Conservation (phyloP, 2,888 invertebrate genomes). For the Tenodera sinensis region DNA sequence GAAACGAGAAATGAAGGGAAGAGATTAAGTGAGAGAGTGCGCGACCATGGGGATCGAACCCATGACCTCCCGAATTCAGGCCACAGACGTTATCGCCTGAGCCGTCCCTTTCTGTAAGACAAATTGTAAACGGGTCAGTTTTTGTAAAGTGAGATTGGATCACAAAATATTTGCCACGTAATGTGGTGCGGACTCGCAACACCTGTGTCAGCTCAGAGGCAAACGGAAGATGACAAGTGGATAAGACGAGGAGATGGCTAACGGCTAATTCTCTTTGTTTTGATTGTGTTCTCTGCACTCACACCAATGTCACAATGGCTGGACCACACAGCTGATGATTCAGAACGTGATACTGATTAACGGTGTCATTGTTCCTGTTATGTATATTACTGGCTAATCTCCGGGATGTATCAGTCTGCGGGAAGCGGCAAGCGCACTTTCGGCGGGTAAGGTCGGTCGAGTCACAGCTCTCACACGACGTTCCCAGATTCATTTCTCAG, state of each 20-base stretch:
- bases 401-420: neutral
- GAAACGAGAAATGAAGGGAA: too few species aligned
- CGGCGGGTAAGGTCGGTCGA: neutral
- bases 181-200: neutral
- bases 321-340: neutral
- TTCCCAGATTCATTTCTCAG: too few species aligned
- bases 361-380: neutral
- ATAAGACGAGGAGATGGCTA: neutral
- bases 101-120: too few species aligned
- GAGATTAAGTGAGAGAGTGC: too few species aligned
- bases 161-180: neutral
- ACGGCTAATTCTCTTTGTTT: neutral
- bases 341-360: neutral
- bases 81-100: too few species aligned
- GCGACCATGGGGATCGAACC: too few species aligned
- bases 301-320: neutral
- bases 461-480: too few species aligned
- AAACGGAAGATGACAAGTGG: neutral
- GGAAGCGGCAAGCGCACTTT: neutral
- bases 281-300: neutral
- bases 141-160: neutral
- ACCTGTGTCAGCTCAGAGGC: neutral
- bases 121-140: neutral
- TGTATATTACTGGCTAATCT: neutral
- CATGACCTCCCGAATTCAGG: too few species aligned